Evolutionary conservation across 2,797 vertebrate species (phyloP).

Genomic region (Pseudochromis fuscus): DNA sequence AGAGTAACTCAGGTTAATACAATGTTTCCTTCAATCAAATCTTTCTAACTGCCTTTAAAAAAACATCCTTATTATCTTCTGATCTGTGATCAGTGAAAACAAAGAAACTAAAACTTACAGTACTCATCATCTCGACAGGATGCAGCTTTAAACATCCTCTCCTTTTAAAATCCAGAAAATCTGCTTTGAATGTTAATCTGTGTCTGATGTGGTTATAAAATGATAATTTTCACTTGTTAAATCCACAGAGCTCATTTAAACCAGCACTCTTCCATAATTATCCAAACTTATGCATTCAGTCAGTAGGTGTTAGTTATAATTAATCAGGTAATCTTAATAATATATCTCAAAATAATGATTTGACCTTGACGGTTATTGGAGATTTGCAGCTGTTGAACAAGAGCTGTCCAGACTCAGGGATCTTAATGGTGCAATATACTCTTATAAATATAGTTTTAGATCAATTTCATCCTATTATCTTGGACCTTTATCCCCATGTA

Average conservation of each 20-base stretch:
- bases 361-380: too few species aligned
- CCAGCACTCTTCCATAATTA: background rate
- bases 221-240: background rate
- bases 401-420: too few species aligned
- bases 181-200: slow-evolving; percentile 8
- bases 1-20: background rate
- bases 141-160: slow-evolving; percentile 13
- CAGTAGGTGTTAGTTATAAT: background rate
- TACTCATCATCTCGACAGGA: slow-evolving; percentile 12
- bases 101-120: background rate
- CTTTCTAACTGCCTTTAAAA: background rate
- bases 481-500: too few species aligned
- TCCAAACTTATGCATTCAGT: background rate
- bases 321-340: background rate
- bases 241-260: background rate
- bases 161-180: background rate
- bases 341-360: too few species aligned
- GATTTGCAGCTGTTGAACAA: too few species aligned
- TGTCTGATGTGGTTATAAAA: background rate
- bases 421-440: too few species aligned
- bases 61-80: slow-evolving; percentile 5
- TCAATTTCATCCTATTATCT: too few species aligned
- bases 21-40: background rate
- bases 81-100: slow-evolving; percentile 12
- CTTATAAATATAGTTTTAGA: too few species aligned